A percentile compares a stretch with the other conserved stretches of the same genome.
These are phyloP conservation scores for Megalops cyprinoides DNA, from an alignment of 2,797 vertebrate genomes.

Conservation along the genomic window DNA sequence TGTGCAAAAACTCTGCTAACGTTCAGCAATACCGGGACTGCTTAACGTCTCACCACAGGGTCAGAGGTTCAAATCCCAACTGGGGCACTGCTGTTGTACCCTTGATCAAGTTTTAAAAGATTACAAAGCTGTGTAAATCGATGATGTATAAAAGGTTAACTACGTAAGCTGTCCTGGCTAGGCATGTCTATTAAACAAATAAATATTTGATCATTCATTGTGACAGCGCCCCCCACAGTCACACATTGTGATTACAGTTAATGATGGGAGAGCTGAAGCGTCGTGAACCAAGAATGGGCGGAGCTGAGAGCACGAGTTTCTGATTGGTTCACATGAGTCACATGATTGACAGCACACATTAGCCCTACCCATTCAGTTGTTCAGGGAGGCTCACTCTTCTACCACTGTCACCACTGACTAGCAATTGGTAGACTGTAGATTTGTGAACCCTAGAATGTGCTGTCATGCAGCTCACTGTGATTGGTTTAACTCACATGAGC, in stretches of 20 bases:
- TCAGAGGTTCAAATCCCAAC: not conserved
- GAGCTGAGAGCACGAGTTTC: not conserved
- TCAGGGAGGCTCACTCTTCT: not conserved
- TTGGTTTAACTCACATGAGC: not conserved
- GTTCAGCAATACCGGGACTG: slow-evolving; percentile 1
- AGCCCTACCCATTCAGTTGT: not conserved
- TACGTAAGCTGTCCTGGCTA: not conserved
- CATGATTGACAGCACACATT: not conserved
- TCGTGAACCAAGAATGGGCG: not conserved
- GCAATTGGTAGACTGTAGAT: too few species aligned
- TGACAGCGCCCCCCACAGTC: not conserved
- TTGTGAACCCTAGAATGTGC: too few species aligned
- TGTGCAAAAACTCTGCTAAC: not conserved
- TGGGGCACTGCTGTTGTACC: not conserved
- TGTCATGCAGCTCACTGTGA: too few species aligned
- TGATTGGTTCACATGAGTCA: not conserved
- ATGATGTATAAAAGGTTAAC: not conserved
- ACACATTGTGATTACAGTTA: not conserved
- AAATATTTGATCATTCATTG: not conserved
- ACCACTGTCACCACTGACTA: too few species aligned
- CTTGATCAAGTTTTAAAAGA: not conserved
- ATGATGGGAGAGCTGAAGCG: too few species aligned
- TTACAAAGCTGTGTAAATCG: not conserved
- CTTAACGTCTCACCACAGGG: not conserved
- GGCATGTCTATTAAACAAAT: not conserved